A percentile compares a stretch with the other conserved stretches of the same genome.
phyloP scores from a whole-genome alignment of 2,888 invertebrate genomes.

The Catonia carolina region DNA sequence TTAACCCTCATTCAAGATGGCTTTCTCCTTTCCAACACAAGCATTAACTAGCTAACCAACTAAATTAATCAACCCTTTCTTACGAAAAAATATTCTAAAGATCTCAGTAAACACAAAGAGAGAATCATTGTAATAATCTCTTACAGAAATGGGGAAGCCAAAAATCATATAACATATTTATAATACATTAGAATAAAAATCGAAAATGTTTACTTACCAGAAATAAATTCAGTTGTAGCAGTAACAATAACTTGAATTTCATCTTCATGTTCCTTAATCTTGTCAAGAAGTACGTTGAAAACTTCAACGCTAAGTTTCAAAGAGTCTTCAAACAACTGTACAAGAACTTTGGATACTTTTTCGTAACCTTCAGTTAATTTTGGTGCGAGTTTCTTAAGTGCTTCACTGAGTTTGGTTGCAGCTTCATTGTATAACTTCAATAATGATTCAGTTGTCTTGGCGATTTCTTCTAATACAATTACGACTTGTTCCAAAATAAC shows the following conservation, averaged over 20 bases:
- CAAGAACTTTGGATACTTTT: slow-evolving; percentile 43
- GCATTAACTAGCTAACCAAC: too few species aligned
- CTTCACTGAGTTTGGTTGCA: slow-evolving; percentile 40
- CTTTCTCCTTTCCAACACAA: too few species aligned
- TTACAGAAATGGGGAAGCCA: too few species aligned
- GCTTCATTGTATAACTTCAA: slow-evolving; percentile 40
- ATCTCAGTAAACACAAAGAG: too few species aligned
- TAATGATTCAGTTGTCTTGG: slow-evolving; percentile 40
- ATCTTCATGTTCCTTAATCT: slow-evolving; percentile 58
- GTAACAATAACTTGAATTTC: slow-evolving; percentile 53
- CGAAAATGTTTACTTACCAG: slow-evolving; percentile 27
- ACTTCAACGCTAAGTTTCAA: slow-evolving; percentile 45
- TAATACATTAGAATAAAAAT: too few species aligned
- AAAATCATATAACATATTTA: too few species aligned
- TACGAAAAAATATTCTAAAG: too few species aligned
- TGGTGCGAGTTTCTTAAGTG: slow-evolving; percentile 39
- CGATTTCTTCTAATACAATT: slow-evolving; percentile 32
- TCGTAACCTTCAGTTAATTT: slow-evolving; percentile 42
- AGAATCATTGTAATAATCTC: too few species aligned
- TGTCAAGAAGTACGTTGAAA: slow-evolving; percentile 44
- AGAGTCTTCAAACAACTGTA: slow-evolving; percentile 45
- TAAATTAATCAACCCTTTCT: too few species aligned
- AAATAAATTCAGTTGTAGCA: slow-evolving; percentile 25
- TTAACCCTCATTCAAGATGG: too few species aligned
- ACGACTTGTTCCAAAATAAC: slow-evolving; percentile 35